These are phyloP conservation scores for Caloenas nicobarica DNA, from an alignment of 2,113 vertebrate species.

Conservation along the genomic window DNA sequence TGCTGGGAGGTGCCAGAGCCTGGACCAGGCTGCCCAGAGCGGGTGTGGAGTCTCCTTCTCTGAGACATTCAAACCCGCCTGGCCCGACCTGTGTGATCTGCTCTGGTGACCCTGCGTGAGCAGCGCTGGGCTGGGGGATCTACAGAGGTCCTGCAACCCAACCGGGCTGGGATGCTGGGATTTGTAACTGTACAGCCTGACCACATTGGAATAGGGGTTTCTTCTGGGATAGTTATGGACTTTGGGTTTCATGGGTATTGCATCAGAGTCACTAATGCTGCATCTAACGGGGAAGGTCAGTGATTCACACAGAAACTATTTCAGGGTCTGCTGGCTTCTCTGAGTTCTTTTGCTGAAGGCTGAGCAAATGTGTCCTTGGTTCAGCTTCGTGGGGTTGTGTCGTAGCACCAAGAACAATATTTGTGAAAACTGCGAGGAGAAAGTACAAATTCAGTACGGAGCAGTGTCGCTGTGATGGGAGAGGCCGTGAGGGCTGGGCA, in stretches of 20 bases:
- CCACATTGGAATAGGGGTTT: fast-evolving
- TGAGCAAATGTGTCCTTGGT: neutral
- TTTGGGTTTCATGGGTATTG: neutral
- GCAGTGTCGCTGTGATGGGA: neutral
- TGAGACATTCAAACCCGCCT: no score
- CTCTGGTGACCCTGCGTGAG: no score
- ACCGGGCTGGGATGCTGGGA: no score
- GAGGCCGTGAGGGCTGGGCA: no score
- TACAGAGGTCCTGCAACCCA: no score
- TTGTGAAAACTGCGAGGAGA: neutral
- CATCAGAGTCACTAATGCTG: neutral
- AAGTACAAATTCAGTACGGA: fast-evolving
- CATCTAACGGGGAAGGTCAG: neutral
- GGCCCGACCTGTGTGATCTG: no score
- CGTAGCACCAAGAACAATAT: fast-evolving
- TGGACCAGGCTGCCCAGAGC: no score
- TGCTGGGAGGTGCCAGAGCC: no score
- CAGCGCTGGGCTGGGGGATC: no score
- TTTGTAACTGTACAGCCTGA: fast-evolving
- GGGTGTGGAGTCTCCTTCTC: no score
- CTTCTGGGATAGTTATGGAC: fast-evolving
- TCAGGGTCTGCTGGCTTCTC: neutral
- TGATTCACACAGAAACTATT: fast-evolving
- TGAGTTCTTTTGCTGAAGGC: neutral
- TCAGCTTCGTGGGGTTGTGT: neutral